These are phyloP conservation scores for Alces alces DNA, from an alignment of 2,113 vertebrate species.

Conservation along the genomic window DNA sequence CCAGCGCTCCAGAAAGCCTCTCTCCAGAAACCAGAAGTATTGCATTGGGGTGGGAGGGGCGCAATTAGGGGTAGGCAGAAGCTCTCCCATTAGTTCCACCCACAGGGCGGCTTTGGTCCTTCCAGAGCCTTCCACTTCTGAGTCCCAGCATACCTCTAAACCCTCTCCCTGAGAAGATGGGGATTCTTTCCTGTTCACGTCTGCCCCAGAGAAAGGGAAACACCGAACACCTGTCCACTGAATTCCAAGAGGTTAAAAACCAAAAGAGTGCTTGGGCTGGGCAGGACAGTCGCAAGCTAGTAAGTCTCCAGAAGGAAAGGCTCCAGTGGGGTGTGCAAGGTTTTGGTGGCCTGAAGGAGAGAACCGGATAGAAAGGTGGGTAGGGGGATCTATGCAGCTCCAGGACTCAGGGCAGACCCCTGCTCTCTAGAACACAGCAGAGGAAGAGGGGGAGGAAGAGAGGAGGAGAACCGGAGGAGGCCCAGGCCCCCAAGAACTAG, in stretches of 20 bases:
- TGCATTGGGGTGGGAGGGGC: fast-evolving
- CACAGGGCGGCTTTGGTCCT: background rate
- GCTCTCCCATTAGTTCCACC: background rate
- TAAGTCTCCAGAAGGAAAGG: background rate
- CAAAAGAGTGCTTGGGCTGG: background rate
- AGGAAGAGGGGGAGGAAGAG: background rate
- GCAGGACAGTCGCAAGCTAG: background rate
- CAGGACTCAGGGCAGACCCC: background rate
- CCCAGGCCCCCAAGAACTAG: background rate
- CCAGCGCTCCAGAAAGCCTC: background rate
- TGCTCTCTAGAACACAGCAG: background rate
- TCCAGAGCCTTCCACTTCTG: background rate
- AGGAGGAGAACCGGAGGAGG: background rate
- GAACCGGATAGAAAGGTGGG: background rate
- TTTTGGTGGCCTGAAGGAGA: background rate
- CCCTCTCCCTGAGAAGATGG: background rate
- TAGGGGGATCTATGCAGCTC: background rate
- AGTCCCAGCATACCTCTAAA: background rate
- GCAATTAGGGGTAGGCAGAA: fast-evolving
- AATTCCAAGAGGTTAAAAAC: background rate
- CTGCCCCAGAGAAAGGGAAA: background rate
- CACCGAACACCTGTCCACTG: background rate
- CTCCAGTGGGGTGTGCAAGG: background rate
- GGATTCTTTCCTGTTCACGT: background rate
- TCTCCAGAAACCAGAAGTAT: background rate